phyloP scores from a whole-genome alignment of 1,140 invertebrate species.

The Lysiphlebus fabarum region DNA sequence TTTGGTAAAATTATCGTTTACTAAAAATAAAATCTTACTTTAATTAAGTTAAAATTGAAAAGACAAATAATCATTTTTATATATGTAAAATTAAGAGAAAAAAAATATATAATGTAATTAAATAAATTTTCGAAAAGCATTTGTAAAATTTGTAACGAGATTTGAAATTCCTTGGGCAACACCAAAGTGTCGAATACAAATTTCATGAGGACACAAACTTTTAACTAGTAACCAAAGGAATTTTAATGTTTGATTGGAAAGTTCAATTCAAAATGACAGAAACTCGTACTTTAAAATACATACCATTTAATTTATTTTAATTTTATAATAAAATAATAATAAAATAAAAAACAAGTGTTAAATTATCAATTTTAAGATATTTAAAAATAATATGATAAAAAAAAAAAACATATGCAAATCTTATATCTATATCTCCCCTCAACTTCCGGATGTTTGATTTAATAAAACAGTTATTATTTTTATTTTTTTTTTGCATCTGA shows the following conservation, averaged over 20 bases:
- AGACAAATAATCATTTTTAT: too few species aligned
- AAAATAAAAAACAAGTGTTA: too few species aligned
- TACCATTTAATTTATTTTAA: background rate
- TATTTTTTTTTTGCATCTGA: background rate
- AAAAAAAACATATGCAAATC: background rate
- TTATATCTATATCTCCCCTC: constrained; percentile 3
- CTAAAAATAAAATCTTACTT: too few species aligned
- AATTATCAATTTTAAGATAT: background rate
- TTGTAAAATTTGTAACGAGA: too few species aligned
- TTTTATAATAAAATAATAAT: too few species aligned
- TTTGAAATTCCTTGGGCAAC: too few species aligned
- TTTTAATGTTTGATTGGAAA: constrained; percentile 27
- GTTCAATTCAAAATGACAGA: constrained; percentile 16
- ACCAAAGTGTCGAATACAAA: too few species aligned
- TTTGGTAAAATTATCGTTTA: too few species aligned
- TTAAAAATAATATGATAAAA: background rate
- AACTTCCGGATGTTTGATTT: constrained; percentile 1
- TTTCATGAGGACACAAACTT: background rate
- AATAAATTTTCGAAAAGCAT: too few species aligned
- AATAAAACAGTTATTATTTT: constrained; percentile 9
- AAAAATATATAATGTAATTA: too few species aligned
- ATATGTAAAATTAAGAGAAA: too few species aligned
- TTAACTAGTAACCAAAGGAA: constrained; percentile 20
- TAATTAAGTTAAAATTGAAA: too few species aligned
- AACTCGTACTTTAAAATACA: constrained; percentile 12